Evolutionary conservation across 1,140 invertebrate genomes (phyloP).

Genomic region (Hyposmocoma kahamanoa): DNA sequence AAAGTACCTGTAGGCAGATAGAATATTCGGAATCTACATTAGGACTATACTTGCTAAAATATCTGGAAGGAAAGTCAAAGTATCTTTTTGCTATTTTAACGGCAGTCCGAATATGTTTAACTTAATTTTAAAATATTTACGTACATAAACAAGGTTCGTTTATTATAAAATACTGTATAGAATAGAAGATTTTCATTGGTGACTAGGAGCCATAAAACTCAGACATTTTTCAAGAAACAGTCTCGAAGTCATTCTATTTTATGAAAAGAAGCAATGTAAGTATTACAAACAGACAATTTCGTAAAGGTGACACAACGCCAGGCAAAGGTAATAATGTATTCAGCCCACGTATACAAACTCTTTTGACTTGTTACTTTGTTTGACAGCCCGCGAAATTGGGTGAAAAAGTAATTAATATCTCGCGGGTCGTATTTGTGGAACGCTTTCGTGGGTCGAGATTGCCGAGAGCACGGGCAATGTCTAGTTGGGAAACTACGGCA

Average conservation of each 20-base stretch:
- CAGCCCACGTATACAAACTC: constrained; percentile 21
- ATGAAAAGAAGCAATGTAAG: background rate
- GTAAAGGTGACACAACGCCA: no score
- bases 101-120: background rate
- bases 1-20: background rate
- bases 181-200: no score
- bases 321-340: constrained; percentile 10
- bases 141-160: no score
- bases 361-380: constrained; percentile 32
- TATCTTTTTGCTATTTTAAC: background rate
- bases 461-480: no score
- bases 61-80: background rate
- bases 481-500: no score
- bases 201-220: no score
- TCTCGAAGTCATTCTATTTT: no score
- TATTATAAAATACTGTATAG: no score
- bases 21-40: background rate
- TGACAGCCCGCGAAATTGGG: constrained; percentile 45
- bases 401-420: constrained; percentile 43
- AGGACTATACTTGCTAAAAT: background rate
- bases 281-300: background rate
- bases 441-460: background rate
- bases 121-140: no score
- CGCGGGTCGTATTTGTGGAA: constrained; percentile 27
- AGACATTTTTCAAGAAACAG: no score